Evolutionary conservation across 1,140 invertebrate species (phyloP).

Genomic region (Belonocnema kinseyi): DNA sequence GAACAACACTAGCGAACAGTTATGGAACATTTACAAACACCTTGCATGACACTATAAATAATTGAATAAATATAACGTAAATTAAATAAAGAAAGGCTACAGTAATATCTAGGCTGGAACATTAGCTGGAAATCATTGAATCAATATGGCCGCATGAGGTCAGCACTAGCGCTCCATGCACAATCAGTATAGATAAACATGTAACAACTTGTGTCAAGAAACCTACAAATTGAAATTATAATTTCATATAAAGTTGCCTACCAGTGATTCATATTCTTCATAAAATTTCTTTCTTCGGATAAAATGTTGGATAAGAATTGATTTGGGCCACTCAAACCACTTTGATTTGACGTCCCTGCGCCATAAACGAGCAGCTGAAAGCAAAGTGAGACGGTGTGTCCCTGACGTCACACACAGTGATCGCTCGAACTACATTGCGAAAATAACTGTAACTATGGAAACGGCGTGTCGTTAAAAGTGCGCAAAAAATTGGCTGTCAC

Average conservation of each 20-base stretch:
- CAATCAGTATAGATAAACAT: not conserved
- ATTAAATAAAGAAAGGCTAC: not conserved
- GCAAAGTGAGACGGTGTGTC: slow-evolving; percentile 13
- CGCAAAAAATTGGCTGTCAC: not conserved
- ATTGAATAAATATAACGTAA: not conserved
- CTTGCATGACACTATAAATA: too few relatives aligned
- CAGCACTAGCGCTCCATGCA: slow-evolving; percentile 33
- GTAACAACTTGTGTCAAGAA: not conserved
- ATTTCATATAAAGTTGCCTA: slow-evolving; percentile 2
- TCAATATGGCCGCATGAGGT: slow-evolving; percentile 39
- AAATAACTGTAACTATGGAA: slow-evolving; percentile 31
- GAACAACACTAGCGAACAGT: too few relatives aligned
- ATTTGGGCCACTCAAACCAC: slow-evolving; percentile 27
- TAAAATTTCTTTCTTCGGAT: not conserved
- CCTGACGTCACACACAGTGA: not conserved
- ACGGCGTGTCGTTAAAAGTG: slow-evolving; percentile 16
- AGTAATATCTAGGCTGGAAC: not conserved
- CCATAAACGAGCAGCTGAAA: slow-evolving; percentile 27
- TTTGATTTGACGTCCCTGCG: slow-evolving; percentile 28
- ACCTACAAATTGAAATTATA: not conserved
- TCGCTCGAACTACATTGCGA: slow-evolving; percentile 10
- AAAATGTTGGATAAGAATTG: not conserved
- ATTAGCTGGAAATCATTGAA: not conserved
- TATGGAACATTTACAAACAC: too few relatives aligned
- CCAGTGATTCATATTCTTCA: slow-evolving; percentile 5